A percentile compares a stretch with the other conserved stretches of the same genome.
These are phyloP conservation scores for Ursus arctos DNA, from an alignment of 2,113 vertebrate species.

Conservation along the genomic window DNA sequence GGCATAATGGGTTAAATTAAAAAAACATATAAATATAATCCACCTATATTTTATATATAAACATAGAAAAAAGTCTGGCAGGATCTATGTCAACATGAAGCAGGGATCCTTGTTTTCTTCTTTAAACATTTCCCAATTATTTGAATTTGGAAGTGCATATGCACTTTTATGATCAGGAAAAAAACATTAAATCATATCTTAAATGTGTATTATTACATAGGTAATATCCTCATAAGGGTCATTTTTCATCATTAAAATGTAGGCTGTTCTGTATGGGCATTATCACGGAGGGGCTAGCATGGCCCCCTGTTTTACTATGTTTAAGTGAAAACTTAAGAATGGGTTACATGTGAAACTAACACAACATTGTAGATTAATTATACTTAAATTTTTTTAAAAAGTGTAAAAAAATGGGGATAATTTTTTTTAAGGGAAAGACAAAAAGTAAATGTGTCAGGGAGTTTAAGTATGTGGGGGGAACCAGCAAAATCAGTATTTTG, in stretches of 20 bases:
- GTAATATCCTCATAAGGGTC: background rate
- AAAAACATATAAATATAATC: background rate
- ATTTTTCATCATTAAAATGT: background rate
- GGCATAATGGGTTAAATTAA: background rate
- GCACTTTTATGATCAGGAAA: background rate
- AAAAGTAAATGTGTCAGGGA: background rate
- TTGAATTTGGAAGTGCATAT: background rate
- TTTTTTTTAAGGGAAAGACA: background rate
- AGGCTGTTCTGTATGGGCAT: background rate
- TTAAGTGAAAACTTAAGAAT: constrained; percentile 16
- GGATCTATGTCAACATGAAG: background rate
- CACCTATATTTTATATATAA: background rate
- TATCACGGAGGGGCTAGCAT: background rate
- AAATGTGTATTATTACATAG: background rate
- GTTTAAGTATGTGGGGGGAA: background rate
- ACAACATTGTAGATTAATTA: background rate
- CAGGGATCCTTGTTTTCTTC: background rate
- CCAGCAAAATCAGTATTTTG: background rate
- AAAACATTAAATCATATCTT: background rate
- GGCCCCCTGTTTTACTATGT: background rate
- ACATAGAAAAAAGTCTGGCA: background rate
- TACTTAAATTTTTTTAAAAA: background rate
- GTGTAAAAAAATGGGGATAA: background rate
- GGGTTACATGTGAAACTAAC: background rate
- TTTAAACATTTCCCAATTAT: constrained; percentile 10